These are phyloP conservation scores for Cephus spinipes DNA, from an alignment of 2,888 invertebrate species.

Conservation along the genomic window DNA sequence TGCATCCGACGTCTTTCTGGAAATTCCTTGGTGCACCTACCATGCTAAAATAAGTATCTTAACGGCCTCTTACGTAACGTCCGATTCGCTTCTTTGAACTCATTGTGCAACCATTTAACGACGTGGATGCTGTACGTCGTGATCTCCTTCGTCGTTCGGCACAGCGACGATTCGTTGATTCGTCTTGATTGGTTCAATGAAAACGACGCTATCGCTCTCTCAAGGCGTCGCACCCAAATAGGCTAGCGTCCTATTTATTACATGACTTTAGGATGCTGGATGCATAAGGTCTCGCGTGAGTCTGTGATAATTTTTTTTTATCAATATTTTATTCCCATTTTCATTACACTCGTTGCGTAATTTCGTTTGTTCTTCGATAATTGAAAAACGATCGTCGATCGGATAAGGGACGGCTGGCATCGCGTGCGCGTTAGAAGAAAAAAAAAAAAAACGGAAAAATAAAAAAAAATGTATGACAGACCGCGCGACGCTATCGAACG, in stretches of 20 bases:
- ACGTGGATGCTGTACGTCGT: background rate
- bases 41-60: background rate
- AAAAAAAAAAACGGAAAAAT: background rate
- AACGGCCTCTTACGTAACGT: background rate
- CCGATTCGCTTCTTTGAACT: background rate
- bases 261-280: background rate
- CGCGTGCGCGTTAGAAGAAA: background rate
- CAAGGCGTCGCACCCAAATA: background rate
- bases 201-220: background rate
- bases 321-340: background rate
- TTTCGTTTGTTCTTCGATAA: background rate
- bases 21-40: no score
- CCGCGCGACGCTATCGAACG: background rate
- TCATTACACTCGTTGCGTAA: background rate
- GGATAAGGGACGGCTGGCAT: background rate
- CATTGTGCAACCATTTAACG: constrained; percentile 2
- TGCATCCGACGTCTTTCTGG: no score
- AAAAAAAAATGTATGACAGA: background rate
- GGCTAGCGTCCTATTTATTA: background rate
- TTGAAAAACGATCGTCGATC: background rate
- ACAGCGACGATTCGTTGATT: constrained; percentile 10
- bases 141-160: background rate
- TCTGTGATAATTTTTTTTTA: background rate
- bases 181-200: constrained; percentile 13
- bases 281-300: background rate